Evolutionary conservation across 2,888 invertebrate genomes (phyloP).

Genomic region (Melikaiella ostensackeni): DNA sequence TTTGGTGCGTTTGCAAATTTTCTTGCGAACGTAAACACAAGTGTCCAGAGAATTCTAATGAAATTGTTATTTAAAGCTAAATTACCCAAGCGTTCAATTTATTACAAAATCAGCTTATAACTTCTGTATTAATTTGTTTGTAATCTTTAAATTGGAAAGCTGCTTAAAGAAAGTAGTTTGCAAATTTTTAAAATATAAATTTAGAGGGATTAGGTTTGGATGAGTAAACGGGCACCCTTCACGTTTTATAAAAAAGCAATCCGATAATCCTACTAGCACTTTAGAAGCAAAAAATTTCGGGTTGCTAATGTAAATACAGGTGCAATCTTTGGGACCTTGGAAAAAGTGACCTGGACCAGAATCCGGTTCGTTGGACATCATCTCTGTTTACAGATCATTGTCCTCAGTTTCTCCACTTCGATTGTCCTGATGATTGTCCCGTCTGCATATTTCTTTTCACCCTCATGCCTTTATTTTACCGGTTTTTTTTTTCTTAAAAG

Average conservation of each 20-base stretch:
- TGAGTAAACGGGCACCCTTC: neutral
- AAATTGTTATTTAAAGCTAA: no score
- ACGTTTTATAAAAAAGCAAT: neutral
- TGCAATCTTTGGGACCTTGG: slow-evolving; percentile 8
- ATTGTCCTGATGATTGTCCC: neutral
- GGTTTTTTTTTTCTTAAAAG: neutral
- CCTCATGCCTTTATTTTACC: slow-evolving; percentile 44
- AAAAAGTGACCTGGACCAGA: slow-evolving; percentile 18
- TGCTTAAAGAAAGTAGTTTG: neutral
- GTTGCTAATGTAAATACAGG: slow-evolving; percentile 29
- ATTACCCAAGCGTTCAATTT: no score
- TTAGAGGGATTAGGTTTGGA: neutral
- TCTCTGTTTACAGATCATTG: slow-evolving; percentile 36
- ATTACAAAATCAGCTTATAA: neutral
- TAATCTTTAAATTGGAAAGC: neutral
- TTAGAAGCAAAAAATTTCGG: slow-evolving; percentile 3
- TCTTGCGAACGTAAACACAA: neutral
- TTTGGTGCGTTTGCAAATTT: neutral
- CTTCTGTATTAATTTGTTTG: neutral
- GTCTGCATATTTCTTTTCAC: slow-evolving; percentile 41
- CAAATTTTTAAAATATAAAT: neutral
- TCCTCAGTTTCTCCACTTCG: neutral
- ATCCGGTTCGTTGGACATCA: slow-evolving; percentile 18
- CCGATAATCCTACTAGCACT: slow-evolving; percentile 9
- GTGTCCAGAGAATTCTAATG: no score